Conservation (phyloP, 2,888 invertebrate genomes). For the Steinernema hermaphroditum region DNA sequence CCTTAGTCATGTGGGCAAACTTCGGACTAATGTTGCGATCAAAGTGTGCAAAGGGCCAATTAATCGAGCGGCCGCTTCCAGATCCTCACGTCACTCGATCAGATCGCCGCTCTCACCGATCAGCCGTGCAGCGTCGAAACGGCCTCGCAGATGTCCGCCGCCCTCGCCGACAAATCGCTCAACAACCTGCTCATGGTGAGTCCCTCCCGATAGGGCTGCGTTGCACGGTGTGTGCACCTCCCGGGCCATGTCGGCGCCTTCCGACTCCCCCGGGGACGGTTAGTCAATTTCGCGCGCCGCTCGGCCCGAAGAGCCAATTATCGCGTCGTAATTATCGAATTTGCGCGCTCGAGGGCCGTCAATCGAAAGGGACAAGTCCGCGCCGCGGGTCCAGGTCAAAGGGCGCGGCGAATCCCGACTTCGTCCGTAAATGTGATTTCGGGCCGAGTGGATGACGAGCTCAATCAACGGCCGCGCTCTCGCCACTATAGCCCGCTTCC, state of each 20-base stretch:
- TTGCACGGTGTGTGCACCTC: background rate
- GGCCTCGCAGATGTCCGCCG: slow-evolving; percentile 33
- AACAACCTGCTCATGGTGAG: slow-evolving; percentile 45
- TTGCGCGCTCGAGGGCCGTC: background rate
- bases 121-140: slow-evolving; percentile 33
- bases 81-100: slow-evolving; percentile 55
- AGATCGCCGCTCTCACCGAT: slow-evolving; percentile 47
- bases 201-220: slow-evolving; percentile 8
- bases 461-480: slow-evolving; percentile 26
- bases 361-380: slow-evolving; percentile 19
- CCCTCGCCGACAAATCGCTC: slow-evolving; percentile 40
- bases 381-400: background rate
- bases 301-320: slow-evolving; percentile 19
- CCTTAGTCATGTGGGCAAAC: too few relatives aligned
- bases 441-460: slow-evolving; percentile 28
- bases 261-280: slow-evolving; percentile 25
- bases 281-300: slow-evolving; percentile 23
- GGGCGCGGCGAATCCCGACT: background rate
- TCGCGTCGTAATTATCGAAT: slow-evolving; percentile 28
- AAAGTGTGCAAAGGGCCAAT: background rate
- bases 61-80: slow-evolving; percentile 34
- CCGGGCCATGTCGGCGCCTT: background rate
- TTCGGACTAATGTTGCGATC: background rate
- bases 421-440: slow-evolving; percentile 22
- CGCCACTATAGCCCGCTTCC: slow-evolving; percentile 4